Conservation (phyloP, 2,113 vertebrate species). For the Danio rerio region DNA sequence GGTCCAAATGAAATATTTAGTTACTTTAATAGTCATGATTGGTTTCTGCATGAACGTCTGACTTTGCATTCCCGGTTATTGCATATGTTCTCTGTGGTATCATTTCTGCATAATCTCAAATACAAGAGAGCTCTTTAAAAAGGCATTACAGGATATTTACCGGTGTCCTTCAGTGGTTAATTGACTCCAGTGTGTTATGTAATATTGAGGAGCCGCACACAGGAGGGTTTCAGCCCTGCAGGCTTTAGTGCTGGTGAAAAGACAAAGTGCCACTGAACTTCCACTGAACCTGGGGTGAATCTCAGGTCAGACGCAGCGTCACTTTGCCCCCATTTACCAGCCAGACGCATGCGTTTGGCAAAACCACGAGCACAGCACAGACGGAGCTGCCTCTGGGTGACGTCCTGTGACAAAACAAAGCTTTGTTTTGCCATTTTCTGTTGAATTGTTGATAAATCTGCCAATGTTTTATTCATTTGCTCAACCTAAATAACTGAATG, state of each 20-base stretch:
- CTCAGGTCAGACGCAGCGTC: slow-evolving; percentile 69
- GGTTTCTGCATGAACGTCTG: slow-evolving; percentile 5
- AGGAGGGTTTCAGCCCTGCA: slow-evolving; percentile 25
- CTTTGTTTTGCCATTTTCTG: slow-evolving; percentile 17
- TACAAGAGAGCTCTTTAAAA: slow-evolving; percentile 24
- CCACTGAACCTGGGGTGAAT: slow-evolving; percentile 74
- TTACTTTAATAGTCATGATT: slow-evolving; percentile 14
- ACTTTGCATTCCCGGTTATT: neutral
- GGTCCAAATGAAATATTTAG: slow-evolving; percentile 9
- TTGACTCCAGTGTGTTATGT: slow-evolving; percentile 49
- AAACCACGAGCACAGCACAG: slow-evolving; percentile 6
- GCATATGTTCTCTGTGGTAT: neutral
- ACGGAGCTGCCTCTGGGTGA: slow-evolving; percentile 4
- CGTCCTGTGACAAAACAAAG: slow-evolving; percentile 18
- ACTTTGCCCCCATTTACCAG: slow-evolving; percentile 53
- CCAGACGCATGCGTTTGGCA: slow-evolving; percentile 27
- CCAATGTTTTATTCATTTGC: neutral
- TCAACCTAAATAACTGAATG: neutral
- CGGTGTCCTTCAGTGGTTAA: slow-evolving; percentile 25
- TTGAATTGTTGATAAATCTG: neutral
- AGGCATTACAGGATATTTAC: slow-evolving; percentile 31
- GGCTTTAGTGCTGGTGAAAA: slow-evolving; percentile 40
- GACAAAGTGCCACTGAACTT: slow-evolving; percentile 73
- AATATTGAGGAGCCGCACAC: slow-evolving; percentile 30
- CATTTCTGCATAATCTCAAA: slow-evolving; percentile 1